These are phyloP conservation scores for Nezara viridula DNA, from an alignment of 2,888 invertebrate genomes.

Conservation along the genomic window DNA sequence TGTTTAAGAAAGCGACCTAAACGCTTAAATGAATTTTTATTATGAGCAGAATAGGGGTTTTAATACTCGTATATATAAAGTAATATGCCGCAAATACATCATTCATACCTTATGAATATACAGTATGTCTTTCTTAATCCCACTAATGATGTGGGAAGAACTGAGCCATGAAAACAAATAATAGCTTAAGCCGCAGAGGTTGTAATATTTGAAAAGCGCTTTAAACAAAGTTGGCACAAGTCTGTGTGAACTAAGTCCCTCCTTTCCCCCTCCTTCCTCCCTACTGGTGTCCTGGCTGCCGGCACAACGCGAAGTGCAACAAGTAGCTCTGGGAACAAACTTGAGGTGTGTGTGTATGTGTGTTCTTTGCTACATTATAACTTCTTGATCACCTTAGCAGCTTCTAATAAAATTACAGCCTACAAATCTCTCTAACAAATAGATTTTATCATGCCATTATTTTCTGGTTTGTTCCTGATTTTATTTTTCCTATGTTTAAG, in stretches of 20 bases:
- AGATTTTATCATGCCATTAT: background rate
- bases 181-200: background rate
- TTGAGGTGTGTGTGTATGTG: background rate
- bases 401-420: background rate
- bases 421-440: background rate
- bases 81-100: background rate
- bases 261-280: too few species aligned
- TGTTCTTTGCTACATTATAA: constrained; percentile 16
- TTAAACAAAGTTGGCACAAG: background rate
- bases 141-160: background rate
- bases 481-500: too few species aligned
- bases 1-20: too few species aligned
- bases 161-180: background rate
- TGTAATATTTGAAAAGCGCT: background rate
- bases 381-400: background rate
- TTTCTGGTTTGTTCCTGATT: background rate
- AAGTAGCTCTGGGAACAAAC: constrained; percentile 16
- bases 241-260: background rate
- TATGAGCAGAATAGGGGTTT: background rate
- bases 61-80: background rate
- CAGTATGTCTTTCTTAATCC: background rate
- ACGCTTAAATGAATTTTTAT: background rate
- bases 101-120: too few species aligned
- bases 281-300: background rate
- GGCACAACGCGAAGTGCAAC: background rate